Base-by-base conservation (phyloP, 2,888 invertebrate genomes). In the Parochlus steinenii region DNA sequence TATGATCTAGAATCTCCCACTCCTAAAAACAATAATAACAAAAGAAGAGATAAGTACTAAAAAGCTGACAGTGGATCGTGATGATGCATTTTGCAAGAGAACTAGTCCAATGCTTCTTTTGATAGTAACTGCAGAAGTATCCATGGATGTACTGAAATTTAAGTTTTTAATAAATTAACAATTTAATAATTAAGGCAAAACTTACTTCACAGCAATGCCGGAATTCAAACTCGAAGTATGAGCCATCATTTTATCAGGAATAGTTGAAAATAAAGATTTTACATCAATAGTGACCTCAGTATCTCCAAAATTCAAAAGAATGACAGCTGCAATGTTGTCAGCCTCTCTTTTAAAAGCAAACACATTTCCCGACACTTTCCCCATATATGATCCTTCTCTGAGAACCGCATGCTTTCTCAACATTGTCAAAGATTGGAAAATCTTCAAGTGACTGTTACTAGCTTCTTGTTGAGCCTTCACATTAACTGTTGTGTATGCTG, bases 401-500 rank as follows among this genome's bases (percentile, higher is more conserved):
- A 66, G 45, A 1, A 66, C 53, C 0, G 54, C 46, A 26, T 58
- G 55, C 20, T 54, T 55, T 31, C 72, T 66, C 1, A 71, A 51
- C 2, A 50, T 45, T 2, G 63, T 59, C 37, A 75, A 46, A 0
- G 53, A 52, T 46, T 69, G 67, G 45, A 71, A 75, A 0, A 73
- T 58, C 38, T 67, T 65, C 40, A 62, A 65, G 41, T 73, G 65
- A 29, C 73, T 74, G 3, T 59, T 53, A 0, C 41, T 38, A 3
- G 62, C 58, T 1, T 47, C 47, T 27, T 64, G 65, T 45, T 76
- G 69, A 1, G 53, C 59, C 26, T 54, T 61, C 20, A 71, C 61
- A 51, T 80, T 80, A 7, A 69, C 50, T 6, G 55, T 60, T 41
- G 44, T 45, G 47, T 67, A 77, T 47, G 77, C 71, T 0, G 63